Evolutionary conservation across 2,888 invertebrate genomes (phyloP).

Genomic region (Plagiodera versicolora): DNA sequence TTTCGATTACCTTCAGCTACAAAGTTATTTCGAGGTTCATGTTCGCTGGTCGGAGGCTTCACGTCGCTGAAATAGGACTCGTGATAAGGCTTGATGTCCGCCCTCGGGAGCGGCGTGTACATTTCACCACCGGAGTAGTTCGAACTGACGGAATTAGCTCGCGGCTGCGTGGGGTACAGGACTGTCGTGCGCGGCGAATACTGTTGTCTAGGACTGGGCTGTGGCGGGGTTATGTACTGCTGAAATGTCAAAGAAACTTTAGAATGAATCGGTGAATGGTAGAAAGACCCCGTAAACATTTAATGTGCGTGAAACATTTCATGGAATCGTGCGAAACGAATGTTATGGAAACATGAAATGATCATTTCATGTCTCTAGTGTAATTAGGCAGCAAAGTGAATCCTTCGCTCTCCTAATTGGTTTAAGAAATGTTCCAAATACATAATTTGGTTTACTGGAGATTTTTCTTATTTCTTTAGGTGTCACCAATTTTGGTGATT

Average conservation of each 20-base stretch:
- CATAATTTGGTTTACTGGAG: too few relatives aligned
- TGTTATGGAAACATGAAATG: too few relatives aligned
- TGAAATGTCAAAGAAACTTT: background rate
- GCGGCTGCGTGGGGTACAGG: conserved; percentile 35
- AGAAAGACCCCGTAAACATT: too few relatives aligned
- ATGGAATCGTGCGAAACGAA: too few relatives aligned
- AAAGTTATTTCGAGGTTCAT: conserved; percentile 47
- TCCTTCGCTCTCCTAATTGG: too few relatives aligned
- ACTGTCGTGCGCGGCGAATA: conserved; percentile 50
- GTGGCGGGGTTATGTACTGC: conserved; percentile 42
- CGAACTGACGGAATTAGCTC: conserved; percentile 35
- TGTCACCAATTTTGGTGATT: background rate
- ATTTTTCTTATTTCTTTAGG: background rate
- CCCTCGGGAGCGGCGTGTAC: conserved; percentile 66
- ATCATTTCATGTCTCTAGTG: too few relatives aligned
- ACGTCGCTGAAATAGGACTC: conserved; percentile 71
- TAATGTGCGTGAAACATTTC: too few relatives aligned
- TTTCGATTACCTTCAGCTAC: conserved; percentile 74
- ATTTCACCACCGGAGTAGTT: conserved; percentile 46
- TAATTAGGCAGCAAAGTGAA: too few relatives aligned
- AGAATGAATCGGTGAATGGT: background rate
- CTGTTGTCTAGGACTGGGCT: conserved; percentile 46
- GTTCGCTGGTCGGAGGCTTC: conserved; percentile 56
- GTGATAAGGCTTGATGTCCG: conserved; percentile 72
- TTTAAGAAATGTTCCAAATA: too few relatives aligned